These are phyloP conservation scores for Pseudomyrmex concolor DNA, from an alignment of 1,140 invertebrate genomes.

Conservation along the genomic window DNA sequence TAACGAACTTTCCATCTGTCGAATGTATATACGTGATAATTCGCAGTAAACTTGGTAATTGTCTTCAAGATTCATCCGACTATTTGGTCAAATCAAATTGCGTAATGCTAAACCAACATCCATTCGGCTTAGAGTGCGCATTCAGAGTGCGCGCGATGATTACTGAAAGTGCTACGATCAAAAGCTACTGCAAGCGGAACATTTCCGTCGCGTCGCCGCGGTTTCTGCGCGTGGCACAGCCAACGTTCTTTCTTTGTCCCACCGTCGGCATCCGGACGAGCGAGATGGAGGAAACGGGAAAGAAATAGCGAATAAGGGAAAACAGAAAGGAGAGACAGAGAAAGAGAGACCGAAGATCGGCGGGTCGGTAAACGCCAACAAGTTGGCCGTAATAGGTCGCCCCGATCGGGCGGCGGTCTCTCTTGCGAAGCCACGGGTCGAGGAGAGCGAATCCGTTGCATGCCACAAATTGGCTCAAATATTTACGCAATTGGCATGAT, in stretches of 20 bases:
- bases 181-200: constrained; percentile 46
- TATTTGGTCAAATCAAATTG: background rate
- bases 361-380: constrained; percentile 67
- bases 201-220: constrained; percentile 34
- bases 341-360: constrained; percentile 11
- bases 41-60: background rate
- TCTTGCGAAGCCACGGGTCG: constrained; percentile 60
- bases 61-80: too few relatives aligned
- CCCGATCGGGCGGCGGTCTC: constrained; percentile 66
- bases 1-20: background rate
- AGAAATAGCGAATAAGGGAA: constrained; percentile 62
- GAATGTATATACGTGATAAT: background rate
- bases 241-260: constrained; percentile 25
- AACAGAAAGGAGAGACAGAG: constrained; percentile 34
- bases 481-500: constrained; percentile 85
- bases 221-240: constrained; percentile 45
- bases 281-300: background rate
- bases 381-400: constrained; percentile 72
- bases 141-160: background rate
- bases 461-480: constrained; percentile 83
- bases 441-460: constrained; percentile 77
- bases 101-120: constrained; percentile 1
- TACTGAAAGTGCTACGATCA: constrained; percentile 37
- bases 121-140: background rate
- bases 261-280: constrained; percentile 26